Evolutionary conservation across 2,113 vertebrate genomes (phyloP), one percentile per base, ranked within the genome.

Genomic region (Cochlearius cochlearius): DNA sequence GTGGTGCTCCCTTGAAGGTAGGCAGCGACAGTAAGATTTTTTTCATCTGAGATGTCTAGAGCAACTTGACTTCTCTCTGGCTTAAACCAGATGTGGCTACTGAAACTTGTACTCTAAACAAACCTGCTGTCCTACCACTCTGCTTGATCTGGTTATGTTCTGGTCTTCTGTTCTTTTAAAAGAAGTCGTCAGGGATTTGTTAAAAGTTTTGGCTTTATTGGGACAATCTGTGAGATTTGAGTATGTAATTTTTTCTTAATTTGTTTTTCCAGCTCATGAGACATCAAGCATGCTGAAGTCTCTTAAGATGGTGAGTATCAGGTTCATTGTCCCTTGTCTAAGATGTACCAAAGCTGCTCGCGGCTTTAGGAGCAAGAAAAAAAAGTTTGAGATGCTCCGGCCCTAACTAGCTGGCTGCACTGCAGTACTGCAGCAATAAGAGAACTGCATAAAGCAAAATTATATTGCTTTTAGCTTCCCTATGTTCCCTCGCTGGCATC

Each of bases 401-500:
- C 47, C 20, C n/a, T 82, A 34, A 90, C 62, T 53, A 45, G 41
- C 47, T 69, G 7, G 3, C 49, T n/a, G 15, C 59, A 81, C 53
- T 34, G 77, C 84, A 66, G 86, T 41, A 59, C 9, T 55, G 63
- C 84, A 91, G 74, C 84, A 91, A 50, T 74, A 92, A 81, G 14
- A 85, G 39, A 50, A 72, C 41, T 29, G 62, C 89, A 82, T 79
- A 87, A 90, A 94, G 62, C 18, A 79, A 85, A 93, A 85, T 85
- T 69, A 76, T 58, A 67, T 12, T 91, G 80, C 80, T 92, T 95
- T 92, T 79, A 95, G 36, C 47, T 86, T 94, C 66, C 25, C 69
- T 75, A 8, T 53, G 29, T 67, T 73, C 74, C 50, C 50, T 82
- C 3, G 0, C 50, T 88, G 92, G 74, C 74, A 92, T 26, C 29